These are phyloP conservation scores for Bombyx mandarina DNA, from an alignment of 1,140 invertebrate genomes.

Conservation along the genomic window DNA sequence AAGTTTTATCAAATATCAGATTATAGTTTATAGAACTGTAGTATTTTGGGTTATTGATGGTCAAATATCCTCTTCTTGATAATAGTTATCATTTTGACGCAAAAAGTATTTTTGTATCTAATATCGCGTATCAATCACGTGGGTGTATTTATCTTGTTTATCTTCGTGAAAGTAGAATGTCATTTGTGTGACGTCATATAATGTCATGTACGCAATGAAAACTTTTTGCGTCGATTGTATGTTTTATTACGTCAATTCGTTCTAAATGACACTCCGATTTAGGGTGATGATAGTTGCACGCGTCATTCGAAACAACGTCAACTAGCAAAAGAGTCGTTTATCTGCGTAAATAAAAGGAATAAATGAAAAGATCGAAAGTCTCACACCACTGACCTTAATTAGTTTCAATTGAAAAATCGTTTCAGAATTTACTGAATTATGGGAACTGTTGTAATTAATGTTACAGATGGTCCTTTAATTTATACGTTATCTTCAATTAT, in stretches of 20 bases:
- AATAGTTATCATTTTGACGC: constrained; percentile 13
- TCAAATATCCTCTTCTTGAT: too few relatives aligned
- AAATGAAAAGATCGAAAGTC: too few relatives aligned
- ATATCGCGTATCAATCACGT: constrained; percentile 2
- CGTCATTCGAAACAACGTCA: too few relatives aligned
- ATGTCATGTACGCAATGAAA: background rate
- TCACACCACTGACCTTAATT: constrained; percentile 53
- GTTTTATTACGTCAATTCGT: too few relatives aligned
- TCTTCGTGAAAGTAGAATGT: constrained; percentile 1
- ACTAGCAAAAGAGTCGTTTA: too few relatives aligned
- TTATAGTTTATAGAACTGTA: too few relatives aligned
- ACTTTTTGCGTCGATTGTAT: background rate
- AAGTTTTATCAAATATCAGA: too few relatives aligned
- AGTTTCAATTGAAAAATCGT: constrained; percentile 63
- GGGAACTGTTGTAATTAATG: constrained; percentile 28
- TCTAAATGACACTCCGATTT: too few relatives aligned
- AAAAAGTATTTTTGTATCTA: background rate
- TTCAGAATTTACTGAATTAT: constrained; percentile 19
- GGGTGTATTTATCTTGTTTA: constrained; percentile 2
- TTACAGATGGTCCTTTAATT: constrained; percentile 26
- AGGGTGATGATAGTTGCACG: too few relatives aligned
- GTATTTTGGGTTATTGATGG: too few relatives aligned
- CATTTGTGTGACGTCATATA: constrained; percentile 3
- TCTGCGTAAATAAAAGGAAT: too few relatives aligned
- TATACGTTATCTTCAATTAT: background rate